Conservation (phyloP, 2,113 vertebrate genomes). For the Mystacornis crossleyi region DNA sequence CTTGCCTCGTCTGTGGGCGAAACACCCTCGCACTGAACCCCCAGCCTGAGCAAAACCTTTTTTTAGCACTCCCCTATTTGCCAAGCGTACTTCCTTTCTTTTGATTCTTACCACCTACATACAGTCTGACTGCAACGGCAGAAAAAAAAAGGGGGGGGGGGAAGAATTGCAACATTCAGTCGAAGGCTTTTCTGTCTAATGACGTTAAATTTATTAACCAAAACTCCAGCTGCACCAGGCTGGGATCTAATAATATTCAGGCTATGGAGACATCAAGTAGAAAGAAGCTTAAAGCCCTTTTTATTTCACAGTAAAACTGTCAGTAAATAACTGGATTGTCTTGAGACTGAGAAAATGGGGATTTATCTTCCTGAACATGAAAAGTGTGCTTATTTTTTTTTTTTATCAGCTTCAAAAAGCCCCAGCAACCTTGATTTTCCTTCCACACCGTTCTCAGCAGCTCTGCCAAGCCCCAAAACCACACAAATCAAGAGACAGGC, state of each 20-base stretch:
- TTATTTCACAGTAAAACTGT: constrained; percentile 68
- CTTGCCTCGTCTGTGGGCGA: neutral
- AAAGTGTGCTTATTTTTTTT: constrained; percentile 62
- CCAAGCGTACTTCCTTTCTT: constrained; percentile 67
- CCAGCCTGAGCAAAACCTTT: constrained; percentile 33
- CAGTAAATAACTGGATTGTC: constrained; percentile 72
- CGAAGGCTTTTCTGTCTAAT: constrained; percentile 59
- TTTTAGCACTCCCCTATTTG: constrained; percentile 57
- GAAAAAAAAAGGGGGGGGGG: neutral
- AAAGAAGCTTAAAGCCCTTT: constrained; percentile 71
- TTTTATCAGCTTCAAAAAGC: constrained; percentile 67
- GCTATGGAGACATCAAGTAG: constrained; percentile 66
- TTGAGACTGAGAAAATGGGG: constrained; percentile 68
- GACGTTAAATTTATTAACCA: constrained; percentile 69
- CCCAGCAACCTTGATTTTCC: constrained; percentile 65
- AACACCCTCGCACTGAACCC: neutral
- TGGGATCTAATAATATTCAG: constrained; percentile 71
- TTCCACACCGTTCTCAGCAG: constrained; percentile 55
- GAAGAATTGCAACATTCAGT: constrained; percentile 42
- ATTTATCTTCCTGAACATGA: constrained; percentile 66
- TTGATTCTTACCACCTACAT: constrained; percentile 71
- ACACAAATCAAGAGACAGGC: constrained; percentile 62
- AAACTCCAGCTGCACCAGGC: constrained; percentile 63
- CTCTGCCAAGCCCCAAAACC: constrained; percentile 66
- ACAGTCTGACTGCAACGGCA: constrained; percentile 56